These are phyloP conservation scores for Ailuropoda melanoleuca DNA, from an alignment of 2,113 vertebrate species.

Conservation along the genomic window DNA sequence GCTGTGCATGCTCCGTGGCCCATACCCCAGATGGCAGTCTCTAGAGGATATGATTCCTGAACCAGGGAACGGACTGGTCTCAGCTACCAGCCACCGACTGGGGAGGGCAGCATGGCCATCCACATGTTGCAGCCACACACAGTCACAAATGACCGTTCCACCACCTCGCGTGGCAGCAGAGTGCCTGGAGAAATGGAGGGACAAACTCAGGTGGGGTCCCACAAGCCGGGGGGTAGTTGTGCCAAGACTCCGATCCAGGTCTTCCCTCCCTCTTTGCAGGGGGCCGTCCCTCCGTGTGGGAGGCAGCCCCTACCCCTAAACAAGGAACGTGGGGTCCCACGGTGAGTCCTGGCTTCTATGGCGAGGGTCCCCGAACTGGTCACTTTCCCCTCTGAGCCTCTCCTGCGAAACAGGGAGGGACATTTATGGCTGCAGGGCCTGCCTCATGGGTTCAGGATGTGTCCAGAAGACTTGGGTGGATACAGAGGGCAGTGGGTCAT, in stretches of 20 bases:
- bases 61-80: background rate
- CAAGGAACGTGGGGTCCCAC: accelerated
- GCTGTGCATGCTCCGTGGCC: accelerated
- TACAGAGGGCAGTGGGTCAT: accelerated
- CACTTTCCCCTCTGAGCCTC: background rate
- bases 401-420: background rate
- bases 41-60: background rate
- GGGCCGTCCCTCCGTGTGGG: accelerated
- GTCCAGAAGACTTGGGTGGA: background rate
- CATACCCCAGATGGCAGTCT: background rate
- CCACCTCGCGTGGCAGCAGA: accelerated
- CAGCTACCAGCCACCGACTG: background rate
- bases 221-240: accelerated
- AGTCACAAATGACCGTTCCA: background rate
- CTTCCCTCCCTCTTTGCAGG: background rate
- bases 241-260: too few relatives aligned
- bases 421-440: accelerated
- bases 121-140: too few relatives aligned
- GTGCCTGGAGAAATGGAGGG: background rate
- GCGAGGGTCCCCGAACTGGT: too few relatives aligned
- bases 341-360: background rate
- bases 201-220: background rate
- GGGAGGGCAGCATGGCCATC: background rate
- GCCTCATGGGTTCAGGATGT: background rate
- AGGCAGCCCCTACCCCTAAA: background rate